Base-by-base conservation (phyloP, 1,140 invertebrate species). In the Drosophila albomicans region DNA sequence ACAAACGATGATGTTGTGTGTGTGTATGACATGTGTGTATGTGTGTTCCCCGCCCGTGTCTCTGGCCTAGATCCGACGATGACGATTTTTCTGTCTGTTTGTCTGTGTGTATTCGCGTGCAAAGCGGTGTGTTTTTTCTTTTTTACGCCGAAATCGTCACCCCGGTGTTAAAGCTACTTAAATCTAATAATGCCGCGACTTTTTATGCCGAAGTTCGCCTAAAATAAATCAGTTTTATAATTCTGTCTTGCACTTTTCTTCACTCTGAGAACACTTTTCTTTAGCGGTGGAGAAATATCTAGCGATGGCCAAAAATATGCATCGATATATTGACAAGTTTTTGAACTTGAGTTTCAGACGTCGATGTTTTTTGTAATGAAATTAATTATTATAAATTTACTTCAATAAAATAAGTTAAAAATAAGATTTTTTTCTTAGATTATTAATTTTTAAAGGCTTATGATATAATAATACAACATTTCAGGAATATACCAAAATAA, bases 111-210 rank as follows among this genome's bases (percentile, higher is more conserved):
- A 10, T 62, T 32, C 51, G 28, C 25, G 13, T 15, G 35, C 57
- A 10, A 63, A 13, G 25, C 30, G 28, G 20, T 57, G n/a, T 38
- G 15, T 58, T 30, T 54, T 10, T 43, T 3, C 15, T n/a, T 15
- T 32, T 73, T 16, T 62, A 7, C 38, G 66, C 43, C 51, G 48
- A 65, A 64, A 72, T 57, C 58, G 63, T 70, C 66, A 54, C 25
- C 68, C 51, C 69, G 48, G 48, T 32, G 20, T 13, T 41, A 61
- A 28, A 69, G 15, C 69, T 79, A 84, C 80, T 84, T 84, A 88
- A 78, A 70, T 46, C 70, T 78, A 80, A 72, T 63, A 64, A 84
- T 69, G 64, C 41, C 75, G 25, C 65, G 65, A 79, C 54, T 81
- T 78, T 75, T 66, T 65, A 8, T 58, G 4, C 13, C 20, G 46